phyloP scores from a whole-genome alignment of 53 echinoderm and acorn worm genomes.

The Holothuria scabra region DNA sequence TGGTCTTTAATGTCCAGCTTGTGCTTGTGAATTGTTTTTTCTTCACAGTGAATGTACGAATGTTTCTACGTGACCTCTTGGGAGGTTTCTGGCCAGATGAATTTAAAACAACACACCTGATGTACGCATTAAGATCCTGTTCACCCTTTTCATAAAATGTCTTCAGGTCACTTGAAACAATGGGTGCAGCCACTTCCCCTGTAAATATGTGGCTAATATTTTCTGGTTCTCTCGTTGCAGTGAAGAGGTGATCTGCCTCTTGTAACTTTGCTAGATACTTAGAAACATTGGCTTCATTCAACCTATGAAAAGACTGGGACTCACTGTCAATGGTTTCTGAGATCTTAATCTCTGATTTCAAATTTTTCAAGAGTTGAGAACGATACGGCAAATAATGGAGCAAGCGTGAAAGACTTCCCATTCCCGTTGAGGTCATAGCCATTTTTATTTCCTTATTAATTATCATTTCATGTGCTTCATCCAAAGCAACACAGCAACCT shows the following conservation, averaged over 20 bases:
- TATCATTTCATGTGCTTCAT: no score
- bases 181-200: slow-evolving; percentile 9
- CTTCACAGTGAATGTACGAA: neutral
- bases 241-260: neutral
- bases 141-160: slow-evolving; percentile 21
- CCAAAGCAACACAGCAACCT: slow-evolving; percentile 56
- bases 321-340: neutral
- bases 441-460: slow-evolving; percentile 66
- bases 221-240: neutral
- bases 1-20: slow-evolving; percentile 7
- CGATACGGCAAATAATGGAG: slow-evolving; percentile 7
- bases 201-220: no score
- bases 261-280: neutral
- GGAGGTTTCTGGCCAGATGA: neutral
- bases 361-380: neutral
- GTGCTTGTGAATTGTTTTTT: slow-evolving; percentile 6
- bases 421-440: slow-evolving; percentile 43
- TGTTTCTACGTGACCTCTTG: neutral
- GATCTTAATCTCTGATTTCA: neutral
- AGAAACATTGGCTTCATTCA: slow-evolving; percentile 5
- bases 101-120: slow-evolving; percentile 19
- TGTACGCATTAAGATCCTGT: slow-evolving; percentile 23
- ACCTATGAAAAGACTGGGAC: neutral
- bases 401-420: slow-evolving; percentile 4
- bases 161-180: neutral